Base-by-base conservation (phyloP, 2,113 vertebrate species). In the Lathamus discolor region DNA sequence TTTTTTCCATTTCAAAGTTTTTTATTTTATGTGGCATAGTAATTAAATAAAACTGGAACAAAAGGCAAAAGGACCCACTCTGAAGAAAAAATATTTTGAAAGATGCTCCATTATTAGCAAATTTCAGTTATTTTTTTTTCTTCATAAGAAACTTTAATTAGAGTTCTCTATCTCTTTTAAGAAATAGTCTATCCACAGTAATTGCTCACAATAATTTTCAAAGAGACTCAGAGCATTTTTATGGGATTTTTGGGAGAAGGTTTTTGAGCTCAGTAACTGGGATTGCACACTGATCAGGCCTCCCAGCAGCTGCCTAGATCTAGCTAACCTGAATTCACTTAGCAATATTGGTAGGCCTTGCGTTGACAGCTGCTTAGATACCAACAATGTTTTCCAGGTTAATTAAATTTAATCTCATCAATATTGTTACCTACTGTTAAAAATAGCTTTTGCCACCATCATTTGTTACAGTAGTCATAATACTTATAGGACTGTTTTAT, bases 51-150 rank as follows among this genome's bases (percentile, higher is more conserved):
- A 72, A 49, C 10, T 41, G 3, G 52, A 85, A 59, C 5, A 57
- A 57, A 74, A 35, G 6, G 4, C 2, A 1, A 61, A 68, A 75
- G 11, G 23, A 2, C 4, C 24, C 0, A 3, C 77, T 62, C 62
- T 23, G 9, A 69, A 55, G 9, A 59, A 76, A 86, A 80, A 24
- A 0, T 13, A 7, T 28, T 79, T 77, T 74, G 29, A 8, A 51
- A 70, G 7, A 25, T 31, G 5, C 19, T 73, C 4, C 1, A 4
- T 17, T 55, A 31, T 61, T 35, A 78, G 20, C 4, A 74, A 70
- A 48, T 41, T 67, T 66, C 10, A 52, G 35, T 69, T 68, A 20
- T 4, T 24, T 54, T 87, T 89, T 74, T 12, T 37, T 43, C 11
- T 49, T 70, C 6, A 9, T 20, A 48, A 31, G 33, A 75, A 74